Percentiles rank a stretch among this genome's conserved stretches.
Conservation (phyloP, 2,113 vertebrate genomes). For the Zosterops lateralis region DNA sequence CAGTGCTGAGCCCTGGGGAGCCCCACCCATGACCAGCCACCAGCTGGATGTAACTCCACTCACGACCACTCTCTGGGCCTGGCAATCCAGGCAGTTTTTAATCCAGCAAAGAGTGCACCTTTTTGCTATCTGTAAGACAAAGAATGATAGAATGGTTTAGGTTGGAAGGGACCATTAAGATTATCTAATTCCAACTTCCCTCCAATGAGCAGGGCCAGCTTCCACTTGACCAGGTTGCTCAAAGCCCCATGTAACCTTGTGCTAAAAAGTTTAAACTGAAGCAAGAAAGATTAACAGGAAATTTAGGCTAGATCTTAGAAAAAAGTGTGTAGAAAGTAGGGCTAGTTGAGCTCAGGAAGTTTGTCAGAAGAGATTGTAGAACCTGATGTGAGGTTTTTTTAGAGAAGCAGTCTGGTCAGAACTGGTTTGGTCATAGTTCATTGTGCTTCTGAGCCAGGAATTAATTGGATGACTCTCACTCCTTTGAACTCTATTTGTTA, state of each 20-base stretch:
- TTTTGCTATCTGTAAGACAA: neutral
- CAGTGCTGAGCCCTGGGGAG: neutral
- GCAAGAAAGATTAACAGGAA: neutral
- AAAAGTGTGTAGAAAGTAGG: neutral
- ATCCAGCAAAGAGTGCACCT: neutral
- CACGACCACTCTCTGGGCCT: neutral
- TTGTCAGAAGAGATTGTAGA: neutral
- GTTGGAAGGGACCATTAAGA: neutral
- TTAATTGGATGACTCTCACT: neutral
- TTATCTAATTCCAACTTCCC: neutral
- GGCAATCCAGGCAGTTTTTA: neutral
- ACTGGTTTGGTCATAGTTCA: neutral
- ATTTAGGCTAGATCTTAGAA: neutral
- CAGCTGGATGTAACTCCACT: neutral
- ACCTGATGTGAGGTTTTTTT: neutral
- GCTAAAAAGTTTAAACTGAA: neutral
- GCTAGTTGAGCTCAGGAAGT: neutral
- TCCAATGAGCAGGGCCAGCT: neutral
- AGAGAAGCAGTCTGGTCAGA: neutral
- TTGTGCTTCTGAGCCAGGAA: neutral
- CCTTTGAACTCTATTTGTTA: neutral
- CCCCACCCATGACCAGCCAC: fast-evolving
- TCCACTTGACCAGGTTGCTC: neutral
- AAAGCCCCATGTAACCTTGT: neutral
- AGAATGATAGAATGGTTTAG: neutral